Evolutionary conservation across 2,113 vertebrate genomes (phyloP), one percentile per base, ranked within the genome.

Genomic region (Sylvia atricapilla): DNA sequence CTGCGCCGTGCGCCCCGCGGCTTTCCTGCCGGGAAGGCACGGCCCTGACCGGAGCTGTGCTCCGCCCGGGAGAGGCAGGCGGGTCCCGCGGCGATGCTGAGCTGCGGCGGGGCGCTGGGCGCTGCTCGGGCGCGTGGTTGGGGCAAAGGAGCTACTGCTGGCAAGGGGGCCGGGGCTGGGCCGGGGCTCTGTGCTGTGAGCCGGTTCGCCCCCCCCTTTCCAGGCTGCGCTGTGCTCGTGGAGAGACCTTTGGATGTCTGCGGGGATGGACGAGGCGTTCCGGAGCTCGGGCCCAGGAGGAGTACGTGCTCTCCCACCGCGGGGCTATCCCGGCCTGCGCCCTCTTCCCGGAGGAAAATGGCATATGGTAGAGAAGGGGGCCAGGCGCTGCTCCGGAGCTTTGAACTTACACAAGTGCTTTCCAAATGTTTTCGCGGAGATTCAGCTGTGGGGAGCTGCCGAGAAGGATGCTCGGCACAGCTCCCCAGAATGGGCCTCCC

Each of bases 191-290:
- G 44, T 20, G 56, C 27, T 3, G 30, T 3, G 44, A 62, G 44
- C 28, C 22, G 8, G 4, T 15, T 15, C 3, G 7, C 24, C 11
- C 6, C 14, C 14, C 7, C 30, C 37, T 11, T 27, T 56, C 7
- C 39, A 11, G 68, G 47, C 44, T 19, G 23, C 30, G 0, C 7
- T 2, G 30, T 14, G 44, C 22, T 23, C 30, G 3, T 9, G 14
- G n/a, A 58, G 79, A 28, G 66, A 13, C 24, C 24, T 60, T 19
- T 10, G 55, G 30, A 6, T 30, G 44, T 2, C 6, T 15, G 66
- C 55, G 44, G 37, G 20, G 6, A 16, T 5, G 67, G 46, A 24
- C 16, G 55, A 6, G 23, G 67, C 37, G 47, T 27, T 73, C 10
- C 21, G 16, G 13, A 44, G 56, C 46, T 52, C 25, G 31, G 62